These are phyloP conservation scores for Formica exsecta DNA, from an alignment of 1,140 invertebrate genomes.

Conservation along the genomic window DNA sequence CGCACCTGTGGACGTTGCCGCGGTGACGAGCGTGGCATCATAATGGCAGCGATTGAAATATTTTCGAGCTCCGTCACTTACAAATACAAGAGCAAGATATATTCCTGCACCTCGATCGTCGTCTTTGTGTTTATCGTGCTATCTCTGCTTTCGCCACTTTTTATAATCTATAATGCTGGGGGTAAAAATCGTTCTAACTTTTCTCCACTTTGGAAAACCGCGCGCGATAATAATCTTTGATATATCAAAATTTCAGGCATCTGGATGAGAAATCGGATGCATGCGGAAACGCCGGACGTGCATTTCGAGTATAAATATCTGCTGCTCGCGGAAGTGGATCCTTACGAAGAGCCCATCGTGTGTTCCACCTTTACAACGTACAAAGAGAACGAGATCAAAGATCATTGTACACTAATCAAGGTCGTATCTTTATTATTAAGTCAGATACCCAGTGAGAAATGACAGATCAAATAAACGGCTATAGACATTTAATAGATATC, in stretches of 20 bases:
- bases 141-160: constrained; percentile 78
- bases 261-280: constrained; percentile 81
- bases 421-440: constrained; percentile 69
- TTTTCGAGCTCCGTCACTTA: constrained; percentile 83
- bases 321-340: constrained; percentile 79
- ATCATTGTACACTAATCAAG: constrained; percentile 82
- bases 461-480: too few relatives aligned
- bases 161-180: constrained; percentile 82
- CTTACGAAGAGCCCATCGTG: constrained; percentile 77
- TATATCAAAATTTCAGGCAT: constrained; percentile 76
- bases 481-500: too few relatives aligned
- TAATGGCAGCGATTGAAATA: constrained; percentile 79
- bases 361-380: constrained; percentile 83
- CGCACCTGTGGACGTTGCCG: constrained; percentile 43
- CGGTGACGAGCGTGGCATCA: constrained; percentile 45
- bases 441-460: neutral
- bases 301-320: constrained; percentile 84
- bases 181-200: constrained; percentile 70
- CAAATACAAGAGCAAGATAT: constrained; percentile 81
- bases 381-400: constrained; percentile 82
- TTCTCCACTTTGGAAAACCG: neutral
- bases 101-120: constrained; percentile 77
- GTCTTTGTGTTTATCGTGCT: constrained; percentile 75
- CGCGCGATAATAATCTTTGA: neutral
- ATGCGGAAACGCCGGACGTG: constrained; percentile 80